Evolutionary conservation across 1,140 invertebrate genomes (phyloP).

Genomic region (Drosophila aff.): DNA sequence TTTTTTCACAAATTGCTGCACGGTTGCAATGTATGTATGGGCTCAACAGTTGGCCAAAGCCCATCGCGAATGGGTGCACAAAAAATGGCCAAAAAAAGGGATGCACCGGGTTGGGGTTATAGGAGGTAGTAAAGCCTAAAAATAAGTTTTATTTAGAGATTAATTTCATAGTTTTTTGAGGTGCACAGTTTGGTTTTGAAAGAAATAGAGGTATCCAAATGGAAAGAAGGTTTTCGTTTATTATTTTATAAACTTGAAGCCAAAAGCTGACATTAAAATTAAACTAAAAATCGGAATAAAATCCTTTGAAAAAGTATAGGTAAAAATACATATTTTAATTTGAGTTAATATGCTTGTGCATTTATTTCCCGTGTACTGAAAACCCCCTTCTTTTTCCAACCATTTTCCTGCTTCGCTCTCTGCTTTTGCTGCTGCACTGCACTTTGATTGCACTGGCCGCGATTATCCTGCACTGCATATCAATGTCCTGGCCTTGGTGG

Average conservation of each 20-base stretch:
- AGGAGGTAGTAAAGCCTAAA: too few species aligned
- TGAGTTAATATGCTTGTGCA: fast-evolving
- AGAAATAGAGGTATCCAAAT: fast-evolving
- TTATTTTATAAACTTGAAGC: too few species aligned
- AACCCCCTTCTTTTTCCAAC: background rate
- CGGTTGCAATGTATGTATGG: slow-evolving; percentile 30
- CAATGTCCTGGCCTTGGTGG: slow-evolving; percentile 61
- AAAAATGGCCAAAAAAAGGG: slow-evolving; percentile 30
- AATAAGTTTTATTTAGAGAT: background rate
- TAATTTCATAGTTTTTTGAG: too few species aligned
- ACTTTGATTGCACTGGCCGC: slow-evolving; percentile 78
- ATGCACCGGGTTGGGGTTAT: background rate
- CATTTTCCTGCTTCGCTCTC: slow-evolving; percentile 7
- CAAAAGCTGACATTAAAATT: background rate
- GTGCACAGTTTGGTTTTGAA: background rate
- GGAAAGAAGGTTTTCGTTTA: background rate
- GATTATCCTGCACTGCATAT: slow-evolving; percentile 80
- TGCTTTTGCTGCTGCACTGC: slow-evolving; percentile 50
- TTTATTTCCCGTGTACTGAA: background rate
- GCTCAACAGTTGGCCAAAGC: slow-evolving; percentile 65
- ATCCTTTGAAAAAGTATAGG: background rate
- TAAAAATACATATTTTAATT: background rate
- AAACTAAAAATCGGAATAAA: background rate
- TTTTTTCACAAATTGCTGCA: slow-evolving; percentile 31
- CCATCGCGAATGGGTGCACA: slow-evolving; percentile 17